A percentile compares a stretch with the other conserved stretches of the same genome.
Conservation (phyloP, 2,888 invertebrate genomes). For the Aricia artaxerxes region DNA sequence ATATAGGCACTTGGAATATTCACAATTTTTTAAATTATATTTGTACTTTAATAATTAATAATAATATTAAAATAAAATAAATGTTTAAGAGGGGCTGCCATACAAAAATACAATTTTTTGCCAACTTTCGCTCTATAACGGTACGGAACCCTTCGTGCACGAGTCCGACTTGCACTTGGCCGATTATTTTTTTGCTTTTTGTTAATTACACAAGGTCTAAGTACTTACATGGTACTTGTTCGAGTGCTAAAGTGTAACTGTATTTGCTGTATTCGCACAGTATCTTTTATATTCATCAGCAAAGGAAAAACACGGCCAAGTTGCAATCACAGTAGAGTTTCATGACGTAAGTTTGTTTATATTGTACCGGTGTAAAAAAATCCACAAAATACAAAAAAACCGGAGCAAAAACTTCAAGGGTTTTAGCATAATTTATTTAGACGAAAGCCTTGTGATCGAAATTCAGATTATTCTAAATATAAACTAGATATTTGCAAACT, state of each 20-base stretch:
- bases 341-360: not conserved
- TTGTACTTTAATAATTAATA: no score
- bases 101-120: no score
- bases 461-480: no score
- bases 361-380: not conserved
- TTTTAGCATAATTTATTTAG: not conserved
- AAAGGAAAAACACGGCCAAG: conserved; percentile 9
- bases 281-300: conserved; percentile 20
- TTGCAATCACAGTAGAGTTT: not conserved
- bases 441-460: no score
- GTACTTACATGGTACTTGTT: conserved; percentile 12
- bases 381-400: not conserved
- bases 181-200: not conserved
- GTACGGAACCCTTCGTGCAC: no score
- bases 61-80: no score
- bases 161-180: no score
- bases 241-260: not conserved
- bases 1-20: no score
- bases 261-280: not conserved
- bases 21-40: no score
- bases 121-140: no score
- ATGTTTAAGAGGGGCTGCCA: no score
- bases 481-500: no score
- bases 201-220: not conserved
- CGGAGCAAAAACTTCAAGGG: not conserved